A percentile compares a stretch with the other conserved stretches of the same genome.
These are phyloP conservation scores for Mycteria americana DNA, from an alignment of 2,797 vertebrate species.

Conservation along the genomic window DNA sequence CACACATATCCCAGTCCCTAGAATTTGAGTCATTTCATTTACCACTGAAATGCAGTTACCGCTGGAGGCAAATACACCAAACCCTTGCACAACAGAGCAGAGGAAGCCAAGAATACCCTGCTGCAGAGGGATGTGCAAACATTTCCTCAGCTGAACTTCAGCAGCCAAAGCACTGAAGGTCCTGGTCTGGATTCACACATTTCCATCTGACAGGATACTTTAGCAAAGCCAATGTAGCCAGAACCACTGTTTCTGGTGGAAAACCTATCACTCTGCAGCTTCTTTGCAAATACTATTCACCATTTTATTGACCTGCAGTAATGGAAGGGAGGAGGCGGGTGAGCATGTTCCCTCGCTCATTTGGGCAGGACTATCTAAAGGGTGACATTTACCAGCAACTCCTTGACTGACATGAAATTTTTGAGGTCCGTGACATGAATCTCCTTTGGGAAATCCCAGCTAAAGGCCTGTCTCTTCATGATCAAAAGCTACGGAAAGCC, in stretches of 20 bases:
- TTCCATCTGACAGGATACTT: background rate
- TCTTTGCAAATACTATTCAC: background rate
- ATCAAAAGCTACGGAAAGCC: background rate
- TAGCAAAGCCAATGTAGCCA: background rate
- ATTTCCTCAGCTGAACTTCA: background rate
- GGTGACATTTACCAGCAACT: background rate
- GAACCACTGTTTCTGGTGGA: background rate
- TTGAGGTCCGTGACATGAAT: background rate
- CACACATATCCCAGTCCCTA: background rate
- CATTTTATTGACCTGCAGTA: background rate
- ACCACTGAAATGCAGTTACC: background rate
- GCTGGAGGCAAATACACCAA: conserved; percentile 36
- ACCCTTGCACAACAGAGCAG: background rate
- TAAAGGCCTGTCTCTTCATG: background rate
- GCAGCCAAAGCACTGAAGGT: background rate
- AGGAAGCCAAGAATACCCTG: background rate
- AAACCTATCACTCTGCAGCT: background rate
- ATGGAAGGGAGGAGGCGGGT: background rate
- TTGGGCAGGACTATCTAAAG: background rate
- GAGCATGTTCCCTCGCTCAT: background rate
- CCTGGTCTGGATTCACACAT: background rate
- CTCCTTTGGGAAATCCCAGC: background rate
- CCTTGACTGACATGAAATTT: background rate
- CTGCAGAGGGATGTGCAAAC: background rate
- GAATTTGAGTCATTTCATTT: background rate